phyloP scores from a whole-genome alignment of 2,113 vertebrate species.

The Ancistrus triradiatus region DNA sequence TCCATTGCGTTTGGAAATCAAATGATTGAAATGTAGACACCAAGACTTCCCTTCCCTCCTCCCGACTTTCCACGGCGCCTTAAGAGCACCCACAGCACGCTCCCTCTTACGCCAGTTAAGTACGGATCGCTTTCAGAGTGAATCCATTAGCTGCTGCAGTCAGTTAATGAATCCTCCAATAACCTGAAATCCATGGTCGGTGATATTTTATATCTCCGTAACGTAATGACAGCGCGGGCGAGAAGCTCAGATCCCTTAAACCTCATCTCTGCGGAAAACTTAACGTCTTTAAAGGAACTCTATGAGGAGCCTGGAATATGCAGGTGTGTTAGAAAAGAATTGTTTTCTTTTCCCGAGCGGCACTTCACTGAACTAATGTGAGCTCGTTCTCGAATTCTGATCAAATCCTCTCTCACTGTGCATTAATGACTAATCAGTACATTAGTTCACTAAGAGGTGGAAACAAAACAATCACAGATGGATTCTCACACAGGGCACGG shows the following conservation, averaged over 20 bases:
- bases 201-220: constrained; percentile 20
- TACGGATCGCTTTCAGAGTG: constrained; percentile 7
- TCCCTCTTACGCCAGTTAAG: constrained; percentile 9
- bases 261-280: too few relatives aligned
- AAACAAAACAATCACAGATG: constrained; percentile 5
- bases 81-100: background rate
- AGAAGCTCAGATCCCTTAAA: too few relatives aligned
- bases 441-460: background rate
- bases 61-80: background rate
- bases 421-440: too few relatives aligned
- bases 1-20: too few relatives aligned
- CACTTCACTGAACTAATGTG: too few relatives aligned
- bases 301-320: too few relatives aligned
- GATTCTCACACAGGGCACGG: background rate
- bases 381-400: too few relatives aligned
- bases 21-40: too few relatives aligned
- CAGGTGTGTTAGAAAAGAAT: too few relatives aligned
- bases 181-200: background rate
- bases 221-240: background rate
- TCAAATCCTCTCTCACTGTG: too few relatives aligned
- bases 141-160: constrained; percentile 24
- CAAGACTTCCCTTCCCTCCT: background rate
- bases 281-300: too few relatives aligned
- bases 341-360: too few relatives aligned
- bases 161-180: constrained; percentile 14